Percentiles rank a stretch among this genome's conserved stretches.
Conservation (phyloP, 64 coral and sea anemone genomes). For the Exaiptasia diaphana region DNA sequence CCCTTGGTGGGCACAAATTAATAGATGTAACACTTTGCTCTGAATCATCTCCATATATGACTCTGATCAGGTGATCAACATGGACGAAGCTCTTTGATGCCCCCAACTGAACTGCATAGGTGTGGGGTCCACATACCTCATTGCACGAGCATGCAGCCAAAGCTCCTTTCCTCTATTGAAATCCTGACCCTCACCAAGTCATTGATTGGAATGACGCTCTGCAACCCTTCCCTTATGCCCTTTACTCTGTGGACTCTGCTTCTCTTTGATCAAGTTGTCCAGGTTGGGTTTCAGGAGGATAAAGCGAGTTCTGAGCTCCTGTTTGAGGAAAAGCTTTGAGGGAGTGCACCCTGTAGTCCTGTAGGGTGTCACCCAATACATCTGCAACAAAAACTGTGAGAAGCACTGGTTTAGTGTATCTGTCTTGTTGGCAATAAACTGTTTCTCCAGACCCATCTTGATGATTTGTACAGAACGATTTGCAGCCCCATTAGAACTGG, state of each 20-base stretch:
- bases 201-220: not conserved
- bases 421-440: not conserved
- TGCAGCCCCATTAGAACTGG: not conserved
- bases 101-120: not conserved
- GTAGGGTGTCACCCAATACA: constrained; percentile 36
- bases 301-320: not conserved
- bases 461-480: constrained; percentile 34
- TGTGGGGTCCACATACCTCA: not conserved
- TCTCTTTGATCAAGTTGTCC: not conserved
- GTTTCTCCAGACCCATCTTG: not conserved
- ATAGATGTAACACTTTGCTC: not conserved
- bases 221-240: not conserved
- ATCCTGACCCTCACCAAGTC: not conserved
- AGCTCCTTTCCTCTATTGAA: not conserved
- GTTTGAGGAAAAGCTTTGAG: constrained; percentile 9
- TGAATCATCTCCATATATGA: not conserved
- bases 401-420: not conserved
- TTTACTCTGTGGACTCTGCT: not conserved
- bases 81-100: not conserved
- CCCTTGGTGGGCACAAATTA: not conserved
- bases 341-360: constrained; percentile 29
- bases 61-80: not conserved
- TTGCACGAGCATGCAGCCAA: not conserved
- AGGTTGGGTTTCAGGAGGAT: constrained; percentile 10
- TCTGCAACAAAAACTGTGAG: constrained; percentile 27